Conservation (phyloP, 2,888 invertebrate species). For the Notodonta ziczac region DNA sequence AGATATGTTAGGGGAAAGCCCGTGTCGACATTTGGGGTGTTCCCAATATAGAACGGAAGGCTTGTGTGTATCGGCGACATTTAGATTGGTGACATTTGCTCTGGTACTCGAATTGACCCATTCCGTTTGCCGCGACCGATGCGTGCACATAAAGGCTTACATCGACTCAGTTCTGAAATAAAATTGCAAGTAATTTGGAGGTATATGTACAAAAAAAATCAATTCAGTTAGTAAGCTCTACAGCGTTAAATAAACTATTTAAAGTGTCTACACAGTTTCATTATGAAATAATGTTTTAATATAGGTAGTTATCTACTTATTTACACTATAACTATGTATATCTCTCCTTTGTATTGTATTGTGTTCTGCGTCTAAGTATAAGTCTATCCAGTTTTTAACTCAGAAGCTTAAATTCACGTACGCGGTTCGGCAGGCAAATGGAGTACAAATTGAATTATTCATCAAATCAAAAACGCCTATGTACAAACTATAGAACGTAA, state of each 20-base stretch:
- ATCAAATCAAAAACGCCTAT: slow-evolving; percentile 22
- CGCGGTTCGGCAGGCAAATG: background rate
- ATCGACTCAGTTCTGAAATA: slow-evolving; percentile 32
- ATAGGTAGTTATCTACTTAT: no score
- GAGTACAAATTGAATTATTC: slow-evolving; percentile 3
- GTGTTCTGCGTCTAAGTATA: no score
- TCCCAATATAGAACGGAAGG: slow-evolving; percentile 46
- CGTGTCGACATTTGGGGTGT: slow-evolving; percentile 46
- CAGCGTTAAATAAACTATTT: no score
- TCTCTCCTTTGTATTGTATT: no score
- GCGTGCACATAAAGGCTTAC: slow-evolving; percentile 37
- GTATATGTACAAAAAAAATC: no score
- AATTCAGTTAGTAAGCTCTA: no score
- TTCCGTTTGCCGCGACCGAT: slow-evolving; percentile 41
- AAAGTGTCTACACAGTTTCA: no score
- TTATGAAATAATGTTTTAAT: no score
- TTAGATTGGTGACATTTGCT: slow-evolving; percentile 65
- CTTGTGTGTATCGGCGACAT: slow-evolving; percentile 55
- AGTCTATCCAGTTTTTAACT: no score
- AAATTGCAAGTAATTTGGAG: background rate
- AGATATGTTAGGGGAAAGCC: slow-evolving; percentile 25
- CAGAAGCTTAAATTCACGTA: no score
- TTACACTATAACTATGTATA: no score
- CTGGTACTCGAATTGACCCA: slow-evolving; percentile 64
- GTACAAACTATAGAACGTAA: slow-evolving; percentile 41